These are phyloP conservation scores for Ephydatia muelleri DNA, from an alignment of 37 sponge, comb jelly and placozoan genomes.

Conservation along the genomic window DNA sequence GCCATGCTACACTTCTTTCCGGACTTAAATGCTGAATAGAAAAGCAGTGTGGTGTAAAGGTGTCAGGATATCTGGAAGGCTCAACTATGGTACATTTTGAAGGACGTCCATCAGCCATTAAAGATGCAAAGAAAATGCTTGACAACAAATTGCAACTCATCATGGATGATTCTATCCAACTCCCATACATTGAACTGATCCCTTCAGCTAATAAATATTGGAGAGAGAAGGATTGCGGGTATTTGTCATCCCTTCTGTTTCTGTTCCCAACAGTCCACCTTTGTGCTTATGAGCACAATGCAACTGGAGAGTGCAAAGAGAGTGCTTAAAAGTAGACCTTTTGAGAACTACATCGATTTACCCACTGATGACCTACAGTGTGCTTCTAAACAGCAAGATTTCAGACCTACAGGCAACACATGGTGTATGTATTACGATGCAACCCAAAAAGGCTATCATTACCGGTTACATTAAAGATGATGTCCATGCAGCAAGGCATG, in stretches of 20 bases:
- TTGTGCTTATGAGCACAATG: neutral
- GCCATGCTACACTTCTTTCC: neutral
- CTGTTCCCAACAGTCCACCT: neutral
- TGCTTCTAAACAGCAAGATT: neutral
- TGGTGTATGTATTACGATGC: neutral
- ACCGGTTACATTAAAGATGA: neutral
- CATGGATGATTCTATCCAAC: neutral
- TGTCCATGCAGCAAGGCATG: neutral
- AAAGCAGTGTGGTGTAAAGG: neutral
- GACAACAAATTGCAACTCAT: neutral
- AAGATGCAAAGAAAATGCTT: neutral
- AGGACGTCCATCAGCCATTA: neutral
- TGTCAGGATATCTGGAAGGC: neutral
- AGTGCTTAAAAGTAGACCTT: neutral
- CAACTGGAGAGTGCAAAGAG: neutral
- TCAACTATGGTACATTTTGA: neutral
- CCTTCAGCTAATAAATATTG: neutral
- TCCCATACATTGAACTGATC: neutral
- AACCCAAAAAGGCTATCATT: neutral
- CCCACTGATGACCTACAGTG: neutral
- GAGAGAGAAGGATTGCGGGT: neutral
- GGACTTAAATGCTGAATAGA: neutral
- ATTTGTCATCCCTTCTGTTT: neutral
- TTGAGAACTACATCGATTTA: constrained; percentile 6
- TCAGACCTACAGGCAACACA: neutral